Base-by-base conservation (phyloP, 2,113 vertebrate genomes). In the Empidonax traillii region DNA sequence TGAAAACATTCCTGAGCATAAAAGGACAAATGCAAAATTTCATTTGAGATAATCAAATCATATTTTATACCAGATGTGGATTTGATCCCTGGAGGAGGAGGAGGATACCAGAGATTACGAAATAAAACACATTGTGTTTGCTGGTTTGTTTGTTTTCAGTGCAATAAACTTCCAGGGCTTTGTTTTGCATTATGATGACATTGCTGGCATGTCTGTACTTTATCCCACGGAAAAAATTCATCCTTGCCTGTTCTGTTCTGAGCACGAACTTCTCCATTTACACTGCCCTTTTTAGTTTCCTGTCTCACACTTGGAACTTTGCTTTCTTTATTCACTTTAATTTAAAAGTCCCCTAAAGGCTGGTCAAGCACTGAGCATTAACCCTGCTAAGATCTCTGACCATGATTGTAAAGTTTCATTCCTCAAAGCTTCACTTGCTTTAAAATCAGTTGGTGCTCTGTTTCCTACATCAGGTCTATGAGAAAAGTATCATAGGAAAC, bases 31-130 rank as follows among this genome's bases (percentile, higher is more conserved):
- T 86, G 85, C 25, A 84, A 23, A 24, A 33, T 75, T 68, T 75
- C 83, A n/a, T 12, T 82, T 82, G 53, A 2, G 10, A 72, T 65
- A 75, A 85, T 39, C 18, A 76, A 93, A 53, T 49, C 30, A 22
- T 69, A 11, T 87, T 89, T 93, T 78, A 43, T 47, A 78, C 88
- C 90, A 93, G 92, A 91, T 96, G 92, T 93, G 78, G 39, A 44
- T 73, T 83, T 66, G 55, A 55, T 90, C 80, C 80, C 85, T 66
- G 71, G 85, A 84, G 82, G 31, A 81, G 82, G 31, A 81, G 81
- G 52, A 93, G 69, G 61, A 68, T 20, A 63, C 12, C 68, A 30
- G 68, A 44, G n/a, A 35, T 72, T 72, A 75, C 74, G 77, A 86
- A 92, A 87, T 39, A 69, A 91, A 94, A n/a, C 63, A 83, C 27